Evolutionary conservation across 2,797 vertebrate species (phyloP).

Genomic region (Pipistrellus nathusii): DNA sequence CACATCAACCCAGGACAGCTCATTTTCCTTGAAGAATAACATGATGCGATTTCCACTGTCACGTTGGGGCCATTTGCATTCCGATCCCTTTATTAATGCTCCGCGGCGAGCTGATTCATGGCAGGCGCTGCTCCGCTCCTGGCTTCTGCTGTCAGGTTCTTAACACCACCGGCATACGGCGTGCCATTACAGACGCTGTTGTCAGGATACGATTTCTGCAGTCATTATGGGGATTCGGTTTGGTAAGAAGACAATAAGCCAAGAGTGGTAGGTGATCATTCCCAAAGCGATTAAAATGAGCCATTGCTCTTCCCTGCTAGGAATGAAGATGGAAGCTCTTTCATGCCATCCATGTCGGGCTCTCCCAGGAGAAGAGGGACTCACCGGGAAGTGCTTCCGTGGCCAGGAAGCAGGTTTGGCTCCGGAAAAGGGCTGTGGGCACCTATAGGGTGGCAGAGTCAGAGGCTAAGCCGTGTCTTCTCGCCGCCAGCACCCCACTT

Average conservation of each 20-base stretch:
- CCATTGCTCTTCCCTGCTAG: not conserved
- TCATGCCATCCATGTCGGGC: not conserved
- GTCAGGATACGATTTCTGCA: not conserved
- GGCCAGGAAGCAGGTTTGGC: not conserved
- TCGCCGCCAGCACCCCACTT: not conserved
- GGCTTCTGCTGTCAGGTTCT: constrained; percentile 20
- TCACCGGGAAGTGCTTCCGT: not conserved
- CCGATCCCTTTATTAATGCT: constrained; percentile 19
- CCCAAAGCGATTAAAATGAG: constrained; percentile 51
- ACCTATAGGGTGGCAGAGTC: too few relatives aligned
- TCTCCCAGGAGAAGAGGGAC: not conserved
- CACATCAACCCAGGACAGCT: not conserved
- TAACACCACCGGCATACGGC: not conserved
- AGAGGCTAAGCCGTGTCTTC: not conserved
- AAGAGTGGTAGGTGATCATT: constrained; percentile 14
- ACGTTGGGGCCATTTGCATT: constrained; percentile 19
- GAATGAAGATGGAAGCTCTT: not conserved
- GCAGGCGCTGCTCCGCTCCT: constrained; percentile 29
- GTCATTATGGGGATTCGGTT: not conserved
- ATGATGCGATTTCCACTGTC: constrained; percentile 6
- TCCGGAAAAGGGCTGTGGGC: not conserved
- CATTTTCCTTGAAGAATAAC: constrained; percentile 13
- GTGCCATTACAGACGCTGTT: not conserved
- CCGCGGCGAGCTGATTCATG: not conserved
- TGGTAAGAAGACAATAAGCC: constrained; percentile 31